These are phyloP conservation scores for Andinoacara biseriatus DNA, from an alignment of 2,113 vertebrate species.

Conservation along the genomic window DNA sequence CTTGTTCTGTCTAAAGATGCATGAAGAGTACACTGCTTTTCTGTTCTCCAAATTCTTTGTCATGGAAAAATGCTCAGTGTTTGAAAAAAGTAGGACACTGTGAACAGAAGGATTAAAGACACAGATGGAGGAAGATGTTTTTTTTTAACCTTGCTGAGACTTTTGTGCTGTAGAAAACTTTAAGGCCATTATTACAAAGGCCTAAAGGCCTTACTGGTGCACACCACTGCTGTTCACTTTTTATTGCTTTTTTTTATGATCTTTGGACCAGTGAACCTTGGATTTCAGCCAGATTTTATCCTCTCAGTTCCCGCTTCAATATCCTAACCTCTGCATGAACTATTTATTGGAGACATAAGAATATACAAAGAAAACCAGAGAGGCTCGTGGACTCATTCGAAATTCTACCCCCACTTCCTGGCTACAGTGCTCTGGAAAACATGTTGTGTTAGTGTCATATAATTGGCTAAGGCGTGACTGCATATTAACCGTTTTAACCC, in stretches of 20 bases:
- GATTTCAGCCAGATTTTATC: neutral
- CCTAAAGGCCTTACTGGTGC: neutral
- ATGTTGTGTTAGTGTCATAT: neutral
- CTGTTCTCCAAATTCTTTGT: neutral
- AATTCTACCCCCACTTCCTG: neutral
- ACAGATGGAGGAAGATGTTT: neutral
- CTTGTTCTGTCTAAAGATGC: conserved; percentile 15
- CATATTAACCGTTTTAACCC: conserved; percentile 9
- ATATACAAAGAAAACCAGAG: neutral
- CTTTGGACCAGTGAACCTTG: neutral
- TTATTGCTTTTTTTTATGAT: neutral
- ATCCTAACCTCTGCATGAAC: neutral
- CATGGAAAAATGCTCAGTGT: neutral
- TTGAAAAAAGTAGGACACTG: neutral
- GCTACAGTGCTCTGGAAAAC: neutral
- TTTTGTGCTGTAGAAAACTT: neutral
- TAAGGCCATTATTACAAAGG: neutral
- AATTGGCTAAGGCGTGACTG: neutral
- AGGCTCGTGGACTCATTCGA: neutral
- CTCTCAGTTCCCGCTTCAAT: neutral
- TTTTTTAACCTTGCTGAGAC: neutral
- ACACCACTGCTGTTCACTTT: neutral
- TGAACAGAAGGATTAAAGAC: neutral
- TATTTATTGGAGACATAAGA: neutral
- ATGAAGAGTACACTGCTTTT: neutral